Percentiles rank a stretch among this genome's conserved stretches.
These are phyloP conservation scores for Eurois occulta DNA, from an alignment of 2,888 invertebrate species.

Conservation along the genomic window DNA sequence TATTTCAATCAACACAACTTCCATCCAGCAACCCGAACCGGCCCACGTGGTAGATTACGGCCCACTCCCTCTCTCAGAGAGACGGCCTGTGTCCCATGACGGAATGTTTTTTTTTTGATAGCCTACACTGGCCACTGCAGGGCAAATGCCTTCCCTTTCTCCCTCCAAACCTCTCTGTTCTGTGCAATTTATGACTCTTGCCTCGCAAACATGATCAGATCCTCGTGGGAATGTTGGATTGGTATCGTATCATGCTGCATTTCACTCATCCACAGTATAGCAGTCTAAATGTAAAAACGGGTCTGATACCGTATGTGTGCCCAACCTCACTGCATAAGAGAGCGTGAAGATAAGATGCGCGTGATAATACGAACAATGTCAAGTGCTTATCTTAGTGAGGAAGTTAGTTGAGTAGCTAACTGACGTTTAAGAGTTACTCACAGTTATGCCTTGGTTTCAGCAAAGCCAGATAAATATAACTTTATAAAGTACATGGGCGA, in stretches of 20 bases:
- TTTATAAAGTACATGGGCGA: neutral
- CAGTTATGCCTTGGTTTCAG: constrained; percentile 22
- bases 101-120: neutral
- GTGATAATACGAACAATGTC: constrained; percentile 51
- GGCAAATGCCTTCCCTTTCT: too few species aligned
- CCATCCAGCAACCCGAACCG: neutral
- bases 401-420: constrained; percentile 25
- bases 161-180: too few species aligned
- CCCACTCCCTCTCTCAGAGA: neutral
- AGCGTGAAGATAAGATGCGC: constrained; percentile 57
- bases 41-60: neutral
- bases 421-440: constrained; percentile 12
- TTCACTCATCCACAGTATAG: neutral
- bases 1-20: neutral
- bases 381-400: constrained; percentile 52
- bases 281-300: constrained; percentile 3
- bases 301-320: constrained; percentile 30
- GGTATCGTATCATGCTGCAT: neutral
- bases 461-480: neutral
- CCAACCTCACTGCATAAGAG: constrained; percentile 36
- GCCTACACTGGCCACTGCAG: too few species aligned
- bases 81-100: neutral
- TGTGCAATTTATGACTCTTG: too few species aligned
- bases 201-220: too few species aligned
- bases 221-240: neutral